Percentiles rank a stretch among this genome's conserved stretches.
Conservation (phyloP, 2,888 invertebrate genomes). For the Temnothorax unifasciatus region DNA sequence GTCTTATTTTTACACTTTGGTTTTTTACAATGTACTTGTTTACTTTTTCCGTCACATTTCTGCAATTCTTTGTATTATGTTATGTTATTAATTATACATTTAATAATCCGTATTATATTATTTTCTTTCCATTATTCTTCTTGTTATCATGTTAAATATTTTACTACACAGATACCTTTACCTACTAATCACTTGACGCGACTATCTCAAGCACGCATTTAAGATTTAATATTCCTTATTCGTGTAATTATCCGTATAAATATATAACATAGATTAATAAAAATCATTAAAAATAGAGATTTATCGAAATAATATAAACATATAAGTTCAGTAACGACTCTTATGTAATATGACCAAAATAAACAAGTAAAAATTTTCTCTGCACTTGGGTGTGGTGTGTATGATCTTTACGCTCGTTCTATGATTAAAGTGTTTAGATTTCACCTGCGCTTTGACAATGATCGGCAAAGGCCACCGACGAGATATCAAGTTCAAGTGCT, state of each 20-base stretch:
- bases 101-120: background rate
- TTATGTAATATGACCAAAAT: background rate
- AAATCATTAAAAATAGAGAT: background rate
- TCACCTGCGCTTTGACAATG: slow-evolving; percentile 23
- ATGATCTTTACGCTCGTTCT: no score
- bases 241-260: background rate
- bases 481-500: slow-evolving; percentile 49
- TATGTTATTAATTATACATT: background rate
- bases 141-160: background rate
- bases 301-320: background rate
- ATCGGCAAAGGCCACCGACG: slow-evolving; percentile 8
- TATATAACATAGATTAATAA: background rate
- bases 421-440: background rate
- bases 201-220: background rate
- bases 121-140: slow-evolving; percentile 3
- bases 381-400: background rate
- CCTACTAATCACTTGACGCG: background rate
- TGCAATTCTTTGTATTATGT: background rate
- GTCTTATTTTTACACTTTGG: no score
- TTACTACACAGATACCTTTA: background rate
- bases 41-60: background rate
- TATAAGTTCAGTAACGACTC: background rate
- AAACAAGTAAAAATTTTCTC: slow-evolving; percentile 3
- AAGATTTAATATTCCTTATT: background rate
- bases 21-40: background rate